Percentiles rank a stretch among this genome's conserved stretches.
These are phyloP conservation scores for Ferdinandea cuprea DNA, from an alignment of 2,888 invertebrate genomes.

Conservation along the genomic window DNA sequence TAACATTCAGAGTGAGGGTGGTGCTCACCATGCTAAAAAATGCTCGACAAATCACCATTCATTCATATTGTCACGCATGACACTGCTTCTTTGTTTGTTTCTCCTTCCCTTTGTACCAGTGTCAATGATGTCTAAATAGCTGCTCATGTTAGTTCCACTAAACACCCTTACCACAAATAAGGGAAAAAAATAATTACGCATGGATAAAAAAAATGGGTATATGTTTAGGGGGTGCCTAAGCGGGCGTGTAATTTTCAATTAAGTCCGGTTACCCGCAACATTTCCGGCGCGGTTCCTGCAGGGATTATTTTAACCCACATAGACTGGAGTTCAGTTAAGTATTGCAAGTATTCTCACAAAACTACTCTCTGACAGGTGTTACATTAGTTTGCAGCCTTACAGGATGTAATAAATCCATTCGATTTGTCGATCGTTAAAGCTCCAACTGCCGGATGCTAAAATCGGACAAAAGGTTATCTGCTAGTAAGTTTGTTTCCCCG, in stretches of 20 bases:
- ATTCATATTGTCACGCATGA: slow-evolving; percentile 77
- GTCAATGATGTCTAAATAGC: slow-evolving; percentile 75
- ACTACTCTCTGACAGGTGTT: slow-evolving; percentile 61
- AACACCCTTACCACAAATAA: slow-evolving; percentile 61
- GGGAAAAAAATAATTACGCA: slow-evolving; percentile 71
- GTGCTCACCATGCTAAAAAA: slow-evolving; percentile 37
- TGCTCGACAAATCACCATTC: slow-evolving; percentile 69
- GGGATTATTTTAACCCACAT: slow-evolving; percentile 15
- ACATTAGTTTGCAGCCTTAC: slow-evolving; percentile 56
- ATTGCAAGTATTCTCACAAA: slow-evolving; percentile 11
- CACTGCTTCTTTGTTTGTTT: slow-evolving; percentile 61
- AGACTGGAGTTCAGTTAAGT: neutral
- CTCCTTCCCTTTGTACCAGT: slow-evolving; percentile 62
- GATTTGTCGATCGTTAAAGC: slow-evolving; percentile 68
- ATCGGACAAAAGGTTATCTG: slow-evolving; percentile 73
- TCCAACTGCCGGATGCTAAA: slow-evolving; percentile 73
- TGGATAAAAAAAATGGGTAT: slow-evolving; percentile 29
- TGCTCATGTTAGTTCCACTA: slow-evolving; percentile 36
- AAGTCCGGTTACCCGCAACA: slow-evolving; percentile 79
- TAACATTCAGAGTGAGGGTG: slow-evolving; percentile 70
- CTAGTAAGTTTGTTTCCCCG: slow-evolving; percentile 65
- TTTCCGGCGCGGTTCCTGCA: slow-evolving; percentile 71
- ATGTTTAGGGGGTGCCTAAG: slow-evolving; percentile 79
- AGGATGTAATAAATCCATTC: slow-evolving; percentile 72
- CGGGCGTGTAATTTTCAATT: slow-evolving; percentile 83